These are phyloP conservation scores for Martes martes DNA, from an alignment of 2,113 vertebrate genomes.

Conservation along the genomic window DNA sequence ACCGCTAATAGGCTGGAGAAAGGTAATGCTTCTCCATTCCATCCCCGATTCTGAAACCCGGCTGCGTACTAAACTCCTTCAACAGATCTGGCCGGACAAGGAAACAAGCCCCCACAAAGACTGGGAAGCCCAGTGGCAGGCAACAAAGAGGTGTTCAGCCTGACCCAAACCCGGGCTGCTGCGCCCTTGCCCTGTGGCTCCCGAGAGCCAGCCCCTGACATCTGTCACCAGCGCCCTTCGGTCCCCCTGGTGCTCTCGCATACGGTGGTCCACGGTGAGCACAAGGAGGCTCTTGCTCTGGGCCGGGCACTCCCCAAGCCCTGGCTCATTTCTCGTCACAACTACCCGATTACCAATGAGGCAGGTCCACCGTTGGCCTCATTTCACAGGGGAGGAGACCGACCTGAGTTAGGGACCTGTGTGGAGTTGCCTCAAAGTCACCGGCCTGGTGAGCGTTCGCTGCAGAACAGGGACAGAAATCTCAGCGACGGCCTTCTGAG, in stretches of 20 bases:
- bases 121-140: background rate
- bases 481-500: background rate
- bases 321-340: background rate
- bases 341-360: fast-evolving
- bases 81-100: background rate
- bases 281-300: background rate
- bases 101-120: background rate
- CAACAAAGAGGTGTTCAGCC: background rate
- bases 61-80: background rate
- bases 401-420: background rate
- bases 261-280: background rate
- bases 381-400: background rate
- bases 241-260: fast-evolving
- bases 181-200: background rate
- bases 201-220: fast-evolving
- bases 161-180: background rate
- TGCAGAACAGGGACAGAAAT: background rate
- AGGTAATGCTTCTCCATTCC: background rate
- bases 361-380: background rate
- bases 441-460: background rate
- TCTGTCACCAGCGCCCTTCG: background rate
- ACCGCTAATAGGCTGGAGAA: background rate
- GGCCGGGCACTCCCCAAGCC: fast-evolving
- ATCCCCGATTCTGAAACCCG: background rate
- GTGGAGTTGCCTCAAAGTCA: background rate